Evolutionary conservation across 1,140 invertebrate species (phyloP), one percentile per base, ranked within the genome.

Genomic region (Delia radicum): DNA sequence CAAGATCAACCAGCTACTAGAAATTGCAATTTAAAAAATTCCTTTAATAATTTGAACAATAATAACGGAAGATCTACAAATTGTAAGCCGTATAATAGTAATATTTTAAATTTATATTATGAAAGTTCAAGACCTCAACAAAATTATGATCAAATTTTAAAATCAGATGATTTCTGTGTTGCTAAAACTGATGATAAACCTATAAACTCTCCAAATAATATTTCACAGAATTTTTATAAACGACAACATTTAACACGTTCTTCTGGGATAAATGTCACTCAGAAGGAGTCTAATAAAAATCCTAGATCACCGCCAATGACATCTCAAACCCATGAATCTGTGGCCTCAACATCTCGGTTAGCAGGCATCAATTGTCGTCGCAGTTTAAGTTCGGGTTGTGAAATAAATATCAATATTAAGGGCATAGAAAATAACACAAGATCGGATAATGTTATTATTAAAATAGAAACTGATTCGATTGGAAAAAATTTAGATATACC

Each of bases 331-430:
- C 46, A 69, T 46, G 27, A 26, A 55, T 18, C 37, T 7, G 28
- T 42, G 10, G 7, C 37, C 10, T 42, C 37, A 10, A 15, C 37
- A 42, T 6, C 37, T 2, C 37, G 8, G 4, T 42, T 8, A 15
- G 12, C 13, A 15, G 37, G 2, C n/a, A n/a, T n/a, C 37, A 13
- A 13, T 42, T 13, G 37, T 42, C 12, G 37, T n/a, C 42, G 37
- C 18, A 78, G 80, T 27, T 31, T 21, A 13, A 65, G 77, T 33
- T 81, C 79, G 1, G 79, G 80, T 12, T 84, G 81, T 62, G 76
- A 79, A 13, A 85, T 85, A 0, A 83, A 81, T 74, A 83, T 84
- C 2, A 83, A 80, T 26, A 85, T 83, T 3, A 77, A 75, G n/a
- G 69, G 42, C 18, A 33, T 78, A n/a, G 78, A 80, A 2, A 24